Evolutionary conservation across 2,113 vertebrate species (phyloP).

Genomic region (Mugil cephalus): DNA sequence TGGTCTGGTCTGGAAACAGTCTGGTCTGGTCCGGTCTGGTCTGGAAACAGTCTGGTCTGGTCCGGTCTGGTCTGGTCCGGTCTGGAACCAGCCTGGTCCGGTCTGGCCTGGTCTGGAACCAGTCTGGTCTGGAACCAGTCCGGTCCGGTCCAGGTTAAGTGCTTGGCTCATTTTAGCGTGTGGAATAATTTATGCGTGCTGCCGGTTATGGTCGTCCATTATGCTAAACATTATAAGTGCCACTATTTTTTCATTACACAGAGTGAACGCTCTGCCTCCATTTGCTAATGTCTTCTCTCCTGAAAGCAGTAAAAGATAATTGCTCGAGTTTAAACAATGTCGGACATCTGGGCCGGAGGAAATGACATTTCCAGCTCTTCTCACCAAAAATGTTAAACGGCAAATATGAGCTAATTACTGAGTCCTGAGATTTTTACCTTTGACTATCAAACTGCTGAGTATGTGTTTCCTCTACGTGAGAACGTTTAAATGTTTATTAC

Average conservation of each 20-base stretch:
- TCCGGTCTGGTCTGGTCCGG: no score
- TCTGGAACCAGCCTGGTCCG: no score
- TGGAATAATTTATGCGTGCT: conserved; percentile 59
- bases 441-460: no score
- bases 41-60: no score
- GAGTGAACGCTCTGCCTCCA: conserved; percentile 51
- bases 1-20: no score
- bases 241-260: conserved; percentile 37
- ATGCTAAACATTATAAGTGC: conserved; percentile 44
- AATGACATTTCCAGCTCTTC: conserved; percentile 27
- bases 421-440: no score
- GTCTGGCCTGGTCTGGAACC: no score
- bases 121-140: no score
- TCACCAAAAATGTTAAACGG: conserved; percentile 28
- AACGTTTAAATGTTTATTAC: no score
- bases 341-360: not conserved
- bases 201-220: conserved; percentile 54
- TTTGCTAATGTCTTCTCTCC: conserved; percentile 53
- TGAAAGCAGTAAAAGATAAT: conserved; percentile 47
- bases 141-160: no score
- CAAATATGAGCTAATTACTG: conserved; percentile 41
- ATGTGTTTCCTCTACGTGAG: no score
- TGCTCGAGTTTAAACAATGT: not conserved
- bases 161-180: conserved; percentile 27
- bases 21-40: no score